A percentile compares a stretch with the other conserved stretches of the same genome.
Evolutionary conservation across 2,113 vertebrate species (phyloP).

Genomic region (Melanerpes formicivorus): DNA sequence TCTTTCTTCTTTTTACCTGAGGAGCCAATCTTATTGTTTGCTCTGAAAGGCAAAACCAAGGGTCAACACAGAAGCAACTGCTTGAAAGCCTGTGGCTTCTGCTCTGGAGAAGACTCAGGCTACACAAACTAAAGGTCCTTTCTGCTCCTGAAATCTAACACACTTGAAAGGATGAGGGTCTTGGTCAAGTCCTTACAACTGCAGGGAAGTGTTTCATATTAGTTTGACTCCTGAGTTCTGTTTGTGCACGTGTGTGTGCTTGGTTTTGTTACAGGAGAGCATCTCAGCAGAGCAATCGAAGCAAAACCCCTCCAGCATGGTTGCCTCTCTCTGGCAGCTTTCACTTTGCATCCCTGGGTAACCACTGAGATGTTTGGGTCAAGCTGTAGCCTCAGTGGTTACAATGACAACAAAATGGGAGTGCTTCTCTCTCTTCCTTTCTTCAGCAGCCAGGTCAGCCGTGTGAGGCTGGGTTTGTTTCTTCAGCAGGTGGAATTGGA

Average conservation of each 20-base stretch:
- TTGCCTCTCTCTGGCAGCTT: background rate
- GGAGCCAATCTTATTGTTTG: background rate
- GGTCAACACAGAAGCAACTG: background rate
- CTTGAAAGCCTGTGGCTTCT: background rate
- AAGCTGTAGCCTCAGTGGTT: background rate
- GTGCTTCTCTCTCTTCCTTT: background rate
- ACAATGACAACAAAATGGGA: background rate
- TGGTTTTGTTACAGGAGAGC: background rate
- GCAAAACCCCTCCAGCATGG: background rate
- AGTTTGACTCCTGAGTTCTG: background rate
- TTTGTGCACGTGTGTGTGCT: fast-evolving
- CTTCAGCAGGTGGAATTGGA: background rate
- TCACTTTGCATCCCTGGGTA: background rate
- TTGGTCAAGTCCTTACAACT: background rate
- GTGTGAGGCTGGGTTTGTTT: background rate
- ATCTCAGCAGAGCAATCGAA: background rate
- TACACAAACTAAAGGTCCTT: background rate
- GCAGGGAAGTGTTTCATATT: background rate
- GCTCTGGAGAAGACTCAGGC: background rate
- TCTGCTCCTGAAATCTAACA: background rate
- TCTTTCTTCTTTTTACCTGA: background rate
- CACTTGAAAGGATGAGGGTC: conserved; percentile 30
- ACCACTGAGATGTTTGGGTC: background rate
- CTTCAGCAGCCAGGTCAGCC: background rate
- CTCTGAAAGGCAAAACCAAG: conserved; percentile 11